Conservation (phyloP, 2,888 invertebrate species). For the Eupithecia insigniata region DNA sequence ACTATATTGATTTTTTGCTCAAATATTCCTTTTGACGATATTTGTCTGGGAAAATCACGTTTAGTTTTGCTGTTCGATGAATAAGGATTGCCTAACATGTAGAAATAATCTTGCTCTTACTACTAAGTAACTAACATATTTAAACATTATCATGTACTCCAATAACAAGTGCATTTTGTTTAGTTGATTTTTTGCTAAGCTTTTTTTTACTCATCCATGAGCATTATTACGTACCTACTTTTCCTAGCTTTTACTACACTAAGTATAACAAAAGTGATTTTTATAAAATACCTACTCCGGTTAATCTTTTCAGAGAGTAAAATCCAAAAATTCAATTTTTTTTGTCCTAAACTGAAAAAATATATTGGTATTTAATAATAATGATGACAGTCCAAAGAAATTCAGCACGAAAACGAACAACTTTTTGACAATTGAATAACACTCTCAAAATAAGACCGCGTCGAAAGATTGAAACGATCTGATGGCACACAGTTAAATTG, state of each 20-base stretch:
- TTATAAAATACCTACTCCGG: too few species aligned
- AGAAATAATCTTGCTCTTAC: background rate
- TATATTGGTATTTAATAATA: background rate
- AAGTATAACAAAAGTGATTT: too few species aligned
- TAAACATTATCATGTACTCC: background rate
- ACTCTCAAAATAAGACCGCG: slow-evolving; percentile 20
- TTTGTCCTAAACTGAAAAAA: too few species aligned
- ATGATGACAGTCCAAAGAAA: background rate
- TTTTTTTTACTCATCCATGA: background rate
- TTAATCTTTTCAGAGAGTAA: too few species aligned
- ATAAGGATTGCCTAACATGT: background rate
- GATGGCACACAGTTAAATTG: slow-evolving; percentile 42
- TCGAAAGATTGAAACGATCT: slow-evolving; percentile 22
- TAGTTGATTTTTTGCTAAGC: background rate
- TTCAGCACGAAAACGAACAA: background rate
- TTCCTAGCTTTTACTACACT: background rate
- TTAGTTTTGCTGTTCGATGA: slow-evolving; percentile 6
- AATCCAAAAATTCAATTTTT: too few species aligned
- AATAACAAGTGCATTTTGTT: background rate
- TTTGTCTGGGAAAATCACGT: slow-evolving; percentile 25
- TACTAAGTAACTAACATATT: background rate
- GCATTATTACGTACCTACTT: background rate
- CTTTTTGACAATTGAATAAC: slow-evolving; percentile 4
- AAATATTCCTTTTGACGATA: slow-evolving; percentile 36
- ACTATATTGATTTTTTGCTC: slow-evolving; percentile 30